phyloP scores from a whole-genome alignment of 1,140 invertebrate genomes.

The Euwallacea similis region DNA sequence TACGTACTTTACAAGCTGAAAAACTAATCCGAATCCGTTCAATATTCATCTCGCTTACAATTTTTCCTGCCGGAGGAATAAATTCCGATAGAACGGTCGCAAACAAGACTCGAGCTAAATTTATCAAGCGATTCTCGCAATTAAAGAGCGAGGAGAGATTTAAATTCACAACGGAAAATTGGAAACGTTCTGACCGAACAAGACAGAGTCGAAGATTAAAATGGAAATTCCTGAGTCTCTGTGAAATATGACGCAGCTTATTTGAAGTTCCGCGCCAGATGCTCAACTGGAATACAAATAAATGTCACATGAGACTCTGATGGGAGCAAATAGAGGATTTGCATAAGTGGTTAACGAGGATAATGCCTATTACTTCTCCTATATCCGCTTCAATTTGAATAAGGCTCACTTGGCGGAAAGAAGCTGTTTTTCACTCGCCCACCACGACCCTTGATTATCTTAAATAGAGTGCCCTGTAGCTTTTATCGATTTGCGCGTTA shows the following conservation, averaged over 20 bases:
- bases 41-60: constrained; percentile 22
- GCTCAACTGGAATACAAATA: constrained; percentile 26
- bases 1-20: background rate
- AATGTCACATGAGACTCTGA: constrained; percentile 25
- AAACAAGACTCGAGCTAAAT: constrained; percentile 16
- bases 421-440: too few relatives aligned
- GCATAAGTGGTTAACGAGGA: too few relatives aligned
- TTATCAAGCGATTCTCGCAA: constrained; percentile 21
- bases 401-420: too few relatives aligned
- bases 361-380: too few relatives aligned
- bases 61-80: constrained; percentile 27
- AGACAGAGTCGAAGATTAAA: constrained; percentile 32
- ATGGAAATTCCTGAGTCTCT: constrained; percentile 34
- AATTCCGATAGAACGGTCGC: constrained; percentile 15
- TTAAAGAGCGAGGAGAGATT: constrained; percentile 14
- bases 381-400: too few relatives aligned
- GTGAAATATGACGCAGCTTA: constrained; percentile 35
- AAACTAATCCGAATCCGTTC: constrained; percentile 6
- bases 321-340: constrained; percentile 14
- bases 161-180: constrained; percentile 29
- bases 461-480: too few relatives aligned
- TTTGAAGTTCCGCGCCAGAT: constrained; percentile 21
- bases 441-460: too few relatives aligned
- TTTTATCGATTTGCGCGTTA: too few relatives aligned
- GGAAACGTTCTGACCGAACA: constrained; percentile 23